Evolutionary conservation across 2,113 vertebrate species (phyloP).

Genomic region (Neomonachus schauinslandi): DNA sequence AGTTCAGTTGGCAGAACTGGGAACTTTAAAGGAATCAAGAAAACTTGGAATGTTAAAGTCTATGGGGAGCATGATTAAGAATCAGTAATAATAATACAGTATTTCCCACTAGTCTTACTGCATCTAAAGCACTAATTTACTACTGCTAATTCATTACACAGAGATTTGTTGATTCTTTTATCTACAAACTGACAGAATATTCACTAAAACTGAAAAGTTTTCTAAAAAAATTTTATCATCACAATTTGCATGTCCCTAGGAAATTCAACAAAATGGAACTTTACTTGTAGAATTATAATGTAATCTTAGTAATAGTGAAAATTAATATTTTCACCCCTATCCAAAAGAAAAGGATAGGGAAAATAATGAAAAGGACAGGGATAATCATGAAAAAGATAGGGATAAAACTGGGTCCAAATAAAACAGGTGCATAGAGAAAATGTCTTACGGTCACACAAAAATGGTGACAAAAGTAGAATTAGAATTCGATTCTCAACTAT

Average conservation of each 20-base stretch:
- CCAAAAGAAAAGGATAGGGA: neutral
- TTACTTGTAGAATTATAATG: neutral
- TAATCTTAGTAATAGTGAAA: neutral
- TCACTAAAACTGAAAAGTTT: neutral
- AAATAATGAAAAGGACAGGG: neutral
- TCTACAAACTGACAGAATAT: neutral
- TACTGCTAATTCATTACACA: neutral
- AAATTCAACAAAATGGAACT: slow-evolving; percentile 53
- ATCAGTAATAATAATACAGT: neutral
- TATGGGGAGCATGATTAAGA: neutral
- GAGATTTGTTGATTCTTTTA: neutral
- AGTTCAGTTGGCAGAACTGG: neutral
- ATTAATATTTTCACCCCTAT: neutral
- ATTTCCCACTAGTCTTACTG: neutral
- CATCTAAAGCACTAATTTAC: neutral
- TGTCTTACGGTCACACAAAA: neutral
- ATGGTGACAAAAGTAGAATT: neutral
- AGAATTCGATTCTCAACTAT: neutral
- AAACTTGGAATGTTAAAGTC: neutral
- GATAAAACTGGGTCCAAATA: neutral
- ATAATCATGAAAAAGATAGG: neutral
- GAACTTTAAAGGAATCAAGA: neutral
- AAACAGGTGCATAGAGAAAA: neutral
- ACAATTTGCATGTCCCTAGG: neutral
- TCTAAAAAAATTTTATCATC: neutral